These are phyloP conservation scores for Corythaeola cristata DNA, from an alignment of 2,113 vertebrate genomes.

Conservation along the genomic window DNA sequence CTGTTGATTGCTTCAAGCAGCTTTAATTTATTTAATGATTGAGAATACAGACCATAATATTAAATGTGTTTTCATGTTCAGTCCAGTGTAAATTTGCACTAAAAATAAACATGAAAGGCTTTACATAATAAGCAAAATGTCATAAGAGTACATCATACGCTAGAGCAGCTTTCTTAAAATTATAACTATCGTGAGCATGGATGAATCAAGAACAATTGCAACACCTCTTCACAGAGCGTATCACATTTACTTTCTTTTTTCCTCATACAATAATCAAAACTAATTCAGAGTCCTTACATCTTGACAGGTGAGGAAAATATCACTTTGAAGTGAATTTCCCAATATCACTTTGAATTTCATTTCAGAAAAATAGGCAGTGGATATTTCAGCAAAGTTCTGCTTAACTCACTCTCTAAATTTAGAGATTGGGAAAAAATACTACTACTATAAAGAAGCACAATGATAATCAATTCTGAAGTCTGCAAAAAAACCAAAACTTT, in stretches of 20 bases:
- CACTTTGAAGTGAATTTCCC: conserved; percentile 5
- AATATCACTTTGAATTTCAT: neutral
- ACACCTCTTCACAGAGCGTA: neutral
- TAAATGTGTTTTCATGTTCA: neutral
- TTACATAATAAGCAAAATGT: neutral
- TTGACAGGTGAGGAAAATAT: neutral
- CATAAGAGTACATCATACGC: neutral
- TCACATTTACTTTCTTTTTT: neutral
- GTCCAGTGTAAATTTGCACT: neutral
- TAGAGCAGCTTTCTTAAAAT: neutral
- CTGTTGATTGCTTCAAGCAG: neutral
- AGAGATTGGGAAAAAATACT: neutral
- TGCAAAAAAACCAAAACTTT: neutral
- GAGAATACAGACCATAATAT: neutral
- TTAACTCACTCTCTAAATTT: neutral
- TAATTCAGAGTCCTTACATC: neutral
- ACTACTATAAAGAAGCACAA: neutral
- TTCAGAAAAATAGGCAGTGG: neutral
- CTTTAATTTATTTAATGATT: neutral
- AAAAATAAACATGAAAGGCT: conserved; percentile 36
- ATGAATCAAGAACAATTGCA: conserved; percentile 26
- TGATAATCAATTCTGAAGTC: neutral
- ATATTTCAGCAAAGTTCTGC: neutral
- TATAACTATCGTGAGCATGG: neutral
- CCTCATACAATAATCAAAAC: neutral